Evolutionary conservation across 2,797 vertebrate species (phyloP).

Genomic region (Phoebastria nigripes): DNA sequence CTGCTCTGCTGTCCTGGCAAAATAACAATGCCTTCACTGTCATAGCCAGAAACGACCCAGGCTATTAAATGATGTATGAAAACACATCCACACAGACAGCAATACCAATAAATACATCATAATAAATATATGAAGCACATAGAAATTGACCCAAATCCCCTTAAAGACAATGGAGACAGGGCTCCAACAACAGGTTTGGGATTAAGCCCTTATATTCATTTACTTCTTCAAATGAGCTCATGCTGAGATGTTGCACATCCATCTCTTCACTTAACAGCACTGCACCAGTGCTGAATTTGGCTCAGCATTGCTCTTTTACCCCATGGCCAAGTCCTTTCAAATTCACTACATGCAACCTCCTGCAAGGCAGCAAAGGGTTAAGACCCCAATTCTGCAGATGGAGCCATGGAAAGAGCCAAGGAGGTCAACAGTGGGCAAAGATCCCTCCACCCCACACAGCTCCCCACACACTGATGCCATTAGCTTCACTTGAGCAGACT

Average conservation of each 20-base stretch:
- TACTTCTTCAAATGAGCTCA: background rate
- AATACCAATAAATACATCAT: background rate
- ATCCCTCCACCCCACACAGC: background rate
- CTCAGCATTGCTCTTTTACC: background rate
- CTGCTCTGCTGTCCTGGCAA: constrained; percentile 62
- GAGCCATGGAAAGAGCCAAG: background rate
- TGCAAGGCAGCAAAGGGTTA: background rate
- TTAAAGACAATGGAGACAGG: background rate
- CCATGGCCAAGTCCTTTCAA: background rate
- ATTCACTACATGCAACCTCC: fast-evolving
- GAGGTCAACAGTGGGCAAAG: background rate
- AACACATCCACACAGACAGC: background rate
- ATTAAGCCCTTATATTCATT: background rate
- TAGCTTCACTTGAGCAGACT: background rate
- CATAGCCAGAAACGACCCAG: constrained; percentile 13
- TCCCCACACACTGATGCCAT: background rate
- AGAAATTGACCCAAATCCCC: constrained; percentile 24
- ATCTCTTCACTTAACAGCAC: background rate
- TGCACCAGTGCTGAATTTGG: background rate
- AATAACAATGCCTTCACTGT: constrained; percentile 59
- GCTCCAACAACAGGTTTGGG: background rate
- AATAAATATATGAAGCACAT: background rate
- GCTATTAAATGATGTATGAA: background rate
- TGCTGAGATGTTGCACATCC: background rate
- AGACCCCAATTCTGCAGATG: background rate